These are phyloP conservation scores for Subacronicta megacephala DNA, from an alignment of 2,888 invertebrate genomes.

Conservation along the genomic window DNA sequence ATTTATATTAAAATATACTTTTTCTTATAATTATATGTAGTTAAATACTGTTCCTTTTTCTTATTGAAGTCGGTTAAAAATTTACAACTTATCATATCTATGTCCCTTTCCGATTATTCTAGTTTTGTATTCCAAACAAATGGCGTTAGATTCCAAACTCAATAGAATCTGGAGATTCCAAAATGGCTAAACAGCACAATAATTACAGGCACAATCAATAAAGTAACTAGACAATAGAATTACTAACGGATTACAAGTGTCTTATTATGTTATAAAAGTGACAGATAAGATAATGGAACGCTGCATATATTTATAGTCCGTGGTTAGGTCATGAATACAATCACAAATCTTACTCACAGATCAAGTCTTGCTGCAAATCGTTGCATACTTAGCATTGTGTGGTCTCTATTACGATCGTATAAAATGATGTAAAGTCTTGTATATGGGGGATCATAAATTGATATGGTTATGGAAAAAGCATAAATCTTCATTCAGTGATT, in stretches of 20 bases:
- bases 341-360: slow-evolving; percentile 18
- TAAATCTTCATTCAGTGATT: too few species aligned
- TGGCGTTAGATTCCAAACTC: background rate
- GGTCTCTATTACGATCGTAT: slow-evolving; percentile 1
- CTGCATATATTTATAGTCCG: background rate
- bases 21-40: too few species aligned
- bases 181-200: slow-evolving; percentile 19
- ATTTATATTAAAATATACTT: background rate
- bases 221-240: slow-evolving; percentile 59
- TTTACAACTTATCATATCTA: too few species aligned
- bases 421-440: background rate
- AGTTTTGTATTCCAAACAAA: too few species aligned
- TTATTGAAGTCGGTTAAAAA: too few species aligned
- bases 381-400: slow-evolving; percentile 6
- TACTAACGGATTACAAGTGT: slow-evolving; percentile 65
- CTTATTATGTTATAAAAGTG: slow-evolving; percentile 52
- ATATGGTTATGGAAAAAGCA: too few species aligned
- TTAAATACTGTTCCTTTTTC: too few species aligned
- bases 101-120: too few species aligned
- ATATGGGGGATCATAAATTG: too few species aligned
- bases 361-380: slow-evolving; percentile 5
- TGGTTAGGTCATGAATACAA: slow-evolving; percentile 12
- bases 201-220: slow-evolving; percentile 35
- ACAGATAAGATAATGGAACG: slow-evolving; percentile 43
- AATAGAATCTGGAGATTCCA: too few species aligned